A percentile compares a stretch with the other conserved stretches of the same genome.
Evolutionary conservation across 2,888 invertebrate species (phyloP).

Genomic region (Drosophila prolongata): DNA sequence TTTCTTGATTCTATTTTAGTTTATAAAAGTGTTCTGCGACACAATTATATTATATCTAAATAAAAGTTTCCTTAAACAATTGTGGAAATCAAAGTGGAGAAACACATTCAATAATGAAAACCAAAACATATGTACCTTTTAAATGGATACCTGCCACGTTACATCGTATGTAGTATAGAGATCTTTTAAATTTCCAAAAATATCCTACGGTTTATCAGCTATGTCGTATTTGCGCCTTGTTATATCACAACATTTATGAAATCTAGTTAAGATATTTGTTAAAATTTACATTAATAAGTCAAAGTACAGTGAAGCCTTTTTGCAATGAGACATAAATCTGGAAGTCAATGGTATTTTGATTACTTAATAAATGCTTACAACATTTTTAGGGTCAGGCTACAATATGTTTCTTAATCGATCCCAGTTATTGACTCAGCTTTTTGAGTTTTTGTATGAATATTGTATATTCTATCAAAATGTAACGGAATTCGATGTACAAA

Average conservation of each 20-base stretch:
- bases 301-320: background rate
- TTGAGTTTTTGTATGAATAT: background rate
- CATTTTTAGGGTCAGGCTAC: background rate
- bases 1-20: background rate
- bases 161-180: background rate
- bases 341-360: background rate
- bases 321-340: no score
- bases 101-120: background rate
- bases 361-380: background rate
- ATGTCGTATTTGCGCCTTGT: background rate
- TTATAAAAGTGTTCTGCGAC: no score
- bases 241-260: constrained; percentile 2
- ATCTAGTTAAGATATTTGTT: background rate
- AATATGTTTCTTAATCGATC: background rate
- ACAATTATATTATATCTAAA: no score
- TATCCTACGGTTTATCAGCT: background rate
- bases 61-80: no score
- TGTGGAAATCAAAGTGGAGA: background rate
- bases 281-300: background rate
- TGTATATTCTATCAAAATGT: background rate
- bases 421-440: background rate
- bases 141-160: background rate
- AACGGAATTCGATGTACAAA: background rate
- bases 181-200: background rate
- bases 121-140: background rate